phyloP scores from a whole-genome alignment of 1,140 invertebrate species.

The Chelonus insularis region DNA sequence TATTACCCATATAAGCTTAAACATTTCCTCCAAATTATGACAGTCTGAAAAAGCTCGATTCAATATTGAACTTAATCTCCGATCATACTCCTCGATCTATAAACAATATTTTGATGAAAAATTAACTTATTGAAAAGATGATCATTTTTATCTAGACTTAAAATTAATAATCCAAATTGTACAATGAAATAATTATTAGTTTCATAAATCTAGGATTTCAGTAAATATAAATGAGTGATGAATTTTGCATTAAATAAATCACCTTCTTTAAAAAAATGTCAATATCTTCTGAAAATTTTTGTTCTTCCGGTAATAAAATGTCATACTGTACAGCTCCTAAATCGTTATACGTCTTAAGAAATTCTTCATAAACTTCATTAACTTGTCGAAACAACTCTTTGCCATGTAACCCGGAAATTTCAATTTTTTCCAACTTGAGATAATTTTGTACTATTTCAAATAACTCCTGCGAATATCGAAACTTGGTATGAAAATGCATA shows the following conservation, averaged over 20 bases:
- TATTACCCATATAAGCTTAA: slow-evolving; percentile 73
- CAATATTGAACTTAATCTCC: slow-evolving; percentile 74
- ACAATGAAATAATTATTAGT: slow-evolving; percentile 44
- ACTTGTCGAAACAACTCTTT: slow-evolving; percentile 64
- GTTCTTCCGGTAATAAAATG: slow-evolving; percentile 68
- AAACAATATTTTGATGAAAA: too few species aligned
- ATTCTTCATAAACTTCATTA: slow-evolving; percentile 69
- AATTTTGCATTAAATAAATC: not conserved
- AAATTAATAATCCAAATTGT: too few species aligned
- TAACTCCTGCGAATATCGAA: slow-evolving; percentile 59
- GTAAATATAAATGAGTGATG: too few species aligned
- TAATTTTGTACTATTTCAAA: slow-evolving; percentile 78
- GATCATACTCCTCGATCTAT: slow-evolving; percentile 72
- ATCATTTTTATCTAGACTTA: too few species aligned
- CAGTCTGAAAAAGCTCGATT: slow-evolving; percentile 78
- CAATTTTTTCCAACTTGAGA: slow-evolving; percentile 84
- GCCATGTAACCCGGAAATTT: slow-evolving; percentile 79
- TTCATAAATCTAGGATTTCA: too few species aligned
- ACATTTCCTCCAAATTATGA: slow-evolving; percentile 67
- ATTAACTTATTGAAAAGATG: too few species aligned
- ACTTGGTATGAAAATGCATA: slow-evolving; percentile 6
- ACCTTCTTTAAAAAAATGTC: slow-evolving; percentile 48
- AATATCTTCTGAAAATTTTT: slow-evolving; percentile 65
- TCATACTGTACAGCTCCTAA: slow-evolving; percentile 73
- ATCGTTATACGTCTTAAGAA: slow-evolving; percentile 69